Base-by-base conservation (phyloP, 2,113 vertebrate genomes). In the Lophura nycthemera region DNA sequence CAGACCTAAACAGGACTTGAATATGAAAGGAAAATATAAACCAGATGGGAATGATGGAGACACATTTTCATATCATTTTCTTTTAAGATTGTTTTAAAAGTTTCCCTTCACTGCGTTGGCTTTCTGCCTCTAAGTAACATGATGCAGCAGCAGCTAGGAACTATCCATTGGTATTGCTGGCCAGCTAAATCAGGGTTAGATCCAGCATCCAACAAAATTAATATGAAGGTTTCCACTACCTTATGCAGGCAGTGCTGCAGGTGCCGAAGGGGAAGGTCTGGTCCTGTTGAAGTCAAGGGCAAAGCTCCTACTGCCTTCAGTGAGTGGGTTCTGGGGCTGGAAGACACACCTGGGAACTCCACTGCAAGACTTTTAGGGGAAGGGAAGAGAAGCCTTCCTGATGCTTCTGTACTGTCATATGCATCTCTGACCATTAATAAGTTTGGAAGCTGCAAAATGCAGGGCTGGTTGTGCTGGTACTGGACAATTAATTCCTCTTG, bases 21-120 rank as follows among this genome's bases (percentile, higher is more conserved):
- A 90, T 95, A 93, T 90, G 89, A 95, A 92, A 90, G 70, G 67
- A 95, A 96, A 96, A 97, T 96, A 88, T n/a, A 88, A 97, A 98
- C 96, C 98, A 98, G 98, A 98, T 98, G 97, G 97, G 96, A 95
- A 97, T 96, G 97, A 98, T 98, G 97, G 97, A 97, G 97, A 97
- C 97, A 59, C 79, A 43, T 97, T 97, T 98, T 97, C 93, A 89
- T 98, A 97, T 98, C 97, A 97, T 98, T 97, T 97, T 95, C 96
- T 92, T 97, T 97, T 95, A 95, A 97, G 97, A 93, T 95, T 10
- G 4, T 89, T 98, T 98, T 98, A 98, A 98, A 98, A 97, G 97
- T 97, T 96, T 98, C 92, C 95, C 85, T 97, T 98, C 95, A 94
- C 95, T 97, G 69, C 95, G 81, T 95, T 97, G 97, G 95, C 71